phyloP scores from a whole-genome alignment of 2,888 invertebrate genomes.

The Habrosyne pyritoides region DNA sequence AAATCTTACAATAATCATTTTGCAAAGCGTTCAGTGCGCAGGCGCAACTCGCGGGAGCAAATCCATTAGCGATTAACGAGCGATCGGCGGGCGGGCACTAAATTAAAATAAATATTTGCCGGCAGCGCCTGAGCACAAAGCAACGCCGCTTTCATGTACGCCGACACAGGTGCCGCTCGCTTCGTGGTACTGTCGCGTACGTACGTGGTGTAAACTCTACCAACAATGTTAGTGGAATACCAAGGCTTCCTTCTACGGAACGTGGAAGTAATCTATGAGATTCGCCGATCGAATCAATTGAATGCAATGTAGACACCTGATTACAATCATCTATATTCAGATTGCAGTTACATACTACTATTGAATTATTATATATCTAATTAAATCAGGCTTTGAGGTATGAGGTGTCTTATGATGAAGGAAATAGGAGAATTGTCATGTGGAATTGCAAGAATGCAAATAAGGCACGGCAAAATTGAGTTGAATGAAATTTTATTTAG shows the following conservation, averaged over 20 bases:
- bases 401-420: neutral
- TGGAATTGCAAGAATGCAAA: too few species aligned
- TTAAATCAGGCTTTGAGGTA: neutral
- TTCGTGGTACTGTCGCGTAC: slow-evolving; percentile 41
- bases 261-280: slow-evolving; percentile 3
- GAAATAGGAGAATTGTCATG: neutral
- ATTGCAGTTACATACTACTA: neutral
- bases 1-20: slow-evolving; percentile 30
- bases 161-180: slow-evolving; percentile 79
- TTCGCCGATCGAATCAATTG: neutral
- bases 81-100: slow-evolving; percentile 73
- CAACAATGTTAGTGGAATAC: slow-evolving; percentile 4
- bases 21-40: slow-evolving; percentile 35
- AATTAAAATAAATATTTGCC: slow-evolving; percentile 84
- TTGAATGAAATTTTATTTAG: too few species aligned
- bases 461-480: too few species aligned
- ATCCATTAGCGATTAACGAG: slow-evolving; percentile 81
- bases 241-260: neutral
- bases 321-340: neutral
- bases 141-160: slow-evolving; percentile 64
- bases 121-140: slow-evolving; percentile 70
- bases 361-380: neutral
- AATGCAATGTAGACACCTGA: slow-evolving; percentile 7
- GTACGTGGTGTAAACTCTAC: slow-evolving; percentile 5
- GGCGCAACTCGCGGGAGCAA: slow-evolving; percentile 58